Evolutionary conservation across 2,113 vertebrate genomes (phyloP), one percentile per base, ranked within the genome.

Genomic region (Vulpes lagopus): DNA sequence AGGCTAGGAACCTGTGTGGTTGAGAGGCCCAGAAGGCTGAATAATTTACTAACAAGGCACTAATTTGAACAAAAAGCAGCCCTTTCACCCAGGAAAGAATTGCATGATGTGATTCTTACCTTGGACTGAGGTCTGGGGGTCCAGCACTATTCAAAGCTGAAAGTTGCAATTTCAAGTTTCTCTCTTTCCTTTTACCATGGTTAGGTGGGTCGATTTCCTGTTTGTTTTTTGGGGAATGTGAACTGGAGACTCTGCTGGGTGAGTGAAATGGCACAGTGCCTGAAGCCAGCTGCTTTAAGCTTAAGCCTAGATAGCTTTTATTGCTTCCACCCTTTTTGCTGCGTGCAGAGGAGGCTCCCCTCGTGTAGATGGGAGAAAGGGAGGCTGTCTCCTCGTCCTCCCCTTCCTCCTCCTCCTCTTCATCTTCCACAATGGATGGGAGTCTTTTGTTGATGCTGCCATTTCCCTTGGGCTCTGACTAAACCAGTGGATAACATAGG

Each of bases 401-500:
- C 35, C 91, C 97, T 0, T 98, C 98, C 11, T 98, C 98, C 1
- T 99, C 98, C 11, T 99, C 99, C 3, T 99, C 99, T 38, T 99
- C 99, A 73, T 99, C 99, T 98, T 99, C 99, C 89, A 99, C 98
- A 89, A 99, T 99, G 49, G 98, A 99, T 85, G 99, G 98, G 51
- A 99, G 99, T 92, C 92, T 99, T 83, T 98, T 99, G 92, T 99
- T 99, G 98, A 99, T 98, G 95, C 98, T 99, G 76, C 99, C 99
- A 1, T 99, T 99, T 98, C 99, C 99, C 90, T 99, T 99, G 55
- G 98, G 97, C 69, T 99, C 99, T 91, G 98, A 97, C 99, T 99
- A 97, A 98, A 99, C 97, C 30, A 97, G 38, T 19, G 91, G 94
- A 96, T 43, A 94, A 96, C 16, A 84, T 0, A 62, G 60, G 89